These are phyloP conservation scores for Oxyteleia sp. DNA, from an alignment of 2,888 invertebrate genomes.

Conservation along the genomic window DNA sequence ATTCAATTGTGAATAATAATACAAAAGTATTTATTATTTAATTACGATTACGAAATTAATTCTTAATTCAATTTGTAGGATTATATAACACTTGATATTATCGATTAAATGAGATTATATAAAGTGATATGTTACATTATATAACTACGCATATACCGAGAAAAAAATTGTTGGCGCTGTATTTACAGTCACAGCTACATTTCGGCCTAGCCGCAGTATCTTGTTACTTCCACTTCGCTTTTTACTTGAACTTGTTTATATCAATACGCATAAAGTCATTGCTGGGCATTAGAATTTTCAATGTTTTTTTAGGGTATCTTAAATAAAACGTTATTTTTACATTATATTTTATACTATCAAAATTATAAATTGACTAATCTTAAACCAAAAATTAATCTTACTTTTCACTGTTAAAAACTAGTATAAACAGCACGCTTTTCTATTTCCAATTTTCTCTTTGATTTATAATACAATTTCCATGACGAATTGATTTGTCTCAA, in stretches of 20 bases:
- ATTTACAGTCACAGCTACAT: too few species aligned
- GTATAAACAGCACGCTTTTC: too few species aligned
- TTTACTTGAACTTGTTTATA: too few species aligned
- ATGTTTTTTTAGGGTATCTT: too few species aligned
- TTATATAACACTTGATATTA: constrained; percentile 31
- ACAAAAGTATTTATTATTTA: constrained; percentile 17
- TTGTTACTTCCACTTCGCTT: too few species aligned
- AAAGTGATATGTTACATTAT: constrained; percentile 19
- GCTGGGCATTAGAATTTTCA: too few species aligned
- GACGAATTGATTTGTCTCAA: constrained; percentile 38
- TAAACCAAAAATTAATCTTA: not conserved
- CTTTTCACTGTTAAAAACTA: too few species aligned
- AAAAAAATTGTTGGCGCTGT: not conserved
- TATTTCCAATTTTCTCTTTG: constrained; percentile 26
- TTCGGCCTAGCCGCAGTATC: too few species aligned
- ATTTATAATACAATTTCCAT: constrained; percentile 16
- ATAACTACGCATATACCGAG: constrained; percentile 5
- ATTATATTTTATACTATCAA: not conserved
- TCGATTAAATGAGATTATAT: constrained; percentile 39
- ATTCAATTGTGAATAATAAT: constrained; percentile 7
- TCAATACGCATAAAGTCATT: too few species aligned
- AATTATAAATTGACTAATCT: too few species aligned
- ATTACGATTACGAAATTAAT: constrained; percentile 28
- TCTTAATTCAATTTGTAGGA: constrained; percentile 22
- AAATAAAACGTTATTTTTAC: too few species aligned